Evolutionary conservation across 2,888 invertebrate genomes (phyloP).

Genomic region (Tenthredo livida): DNA sequence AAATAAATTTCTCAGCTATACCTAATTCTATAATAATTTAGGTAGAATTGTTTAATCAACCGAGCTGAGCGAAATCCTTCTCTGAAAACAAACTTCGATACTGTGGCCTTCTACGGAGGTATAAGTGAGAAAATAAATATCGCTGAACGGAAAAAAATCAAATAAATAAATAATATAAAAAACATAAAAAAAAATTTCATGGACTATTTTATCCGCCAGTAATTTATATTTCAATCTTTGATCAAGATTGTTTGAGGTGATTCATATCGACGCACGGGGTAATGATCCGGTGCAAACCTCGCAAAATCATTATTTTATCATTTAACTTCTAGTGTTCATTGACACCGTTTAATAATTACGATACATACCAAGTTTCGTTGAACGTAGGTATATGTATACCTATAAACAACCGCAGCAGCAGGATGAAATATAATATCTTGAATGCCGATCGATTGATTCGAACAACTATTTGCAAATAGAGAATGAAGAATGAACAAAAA

Average conservation of each 20-base stretch:
- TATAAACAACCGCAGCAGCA: neutral
- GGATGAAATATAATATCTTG: neutral
- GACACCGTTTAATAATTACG: neutral
- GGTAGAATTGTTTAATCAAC: conserved; percentile 25
- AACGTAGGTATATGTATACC: no score
- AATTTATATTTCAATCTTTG: neutral
- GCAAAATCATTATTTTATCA: neutral
- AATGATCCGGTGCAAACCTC: neutral
- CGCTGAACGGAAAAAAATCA: neutral
- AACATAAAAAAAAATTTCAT: neutral
- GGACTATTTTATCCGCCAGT: neutral
- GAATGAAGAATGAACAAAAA: neutral
- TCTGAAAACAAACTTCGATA: conserved; percentile 3
- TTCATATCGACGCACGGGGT: neutral
- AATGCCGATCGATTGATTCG: neutral
- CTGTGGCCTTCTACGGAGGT: neutral
- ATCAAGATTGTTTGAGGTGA: neutral
- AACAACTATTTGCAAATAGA: neutral
- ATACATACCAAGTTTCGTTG: neutral
- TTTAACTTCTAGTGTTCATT: neutral
- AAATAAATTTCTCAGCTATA: neutral
- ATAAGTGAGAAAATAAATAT: neutral
- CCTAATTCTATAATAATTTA: neutral
- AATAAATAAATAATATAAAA: no score
- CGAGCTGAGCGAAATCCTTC: conserved; percentile 41